Evolutionary conservation across 1,140 invertebrate genomes (phyloP).

Genomic region (Drosophila kanapiae): DNA sequence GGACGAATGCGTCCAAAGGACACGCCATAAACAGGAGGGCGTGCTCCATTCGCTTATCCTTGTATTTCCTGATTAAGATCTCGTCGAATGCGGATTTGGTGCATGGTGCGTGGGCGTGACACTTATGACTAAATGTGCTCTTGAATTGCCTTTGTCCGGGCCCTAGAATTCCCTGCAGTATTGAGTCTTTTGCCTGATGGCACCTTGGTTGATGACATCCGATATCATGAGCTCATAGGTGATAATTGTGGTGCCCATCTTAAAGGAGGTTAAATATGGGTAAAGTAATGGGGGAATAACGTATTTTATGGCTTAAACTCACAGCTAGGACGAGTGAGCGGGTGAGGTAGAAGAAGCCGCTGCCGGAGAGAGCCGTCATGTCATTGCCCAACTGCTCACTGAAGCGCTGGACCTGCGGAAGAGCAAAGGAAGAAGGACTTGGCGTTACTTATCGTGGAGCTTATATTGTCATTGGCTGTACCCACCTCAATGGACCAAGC

Average conservation of each 20-base stretch:
- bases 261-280: constrained; percentile 48
- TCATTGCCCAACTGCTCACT: constrained; percentile 87
- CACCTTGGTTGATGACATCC: constrained; percentile 78
- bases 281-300: too few relatives aligned
- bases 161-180: constrained; percentile 70
- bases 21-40: constrained; percentile 41
- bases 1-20: background rate
- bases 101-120: constrained; percentile 28
- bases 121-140: constrained; percentile 31
- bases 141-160: constrained; percentile 3
- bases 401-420: constrained; percentile 85
- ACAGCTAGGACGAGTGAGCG: constrained; percentile 87
- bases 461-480: too few relatives aligned
- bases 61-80: constrained; percentile 28
- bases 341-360: constrained; percentile 88
- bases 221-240: constrained; percentile 88
- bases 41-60: constrained; percentile 5
- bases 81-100: constrained; percentile 12
- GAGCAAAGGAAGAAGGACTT: too few relatives aligned
- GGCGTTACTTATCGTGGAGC: too few relatives aligned
- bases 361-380: constrained; percentile 87
- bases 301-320: constrained; percentile 5
- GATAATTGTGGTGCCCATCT: constrained; percentile 88
- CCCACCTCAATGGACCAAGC: constrained; percentile 87
- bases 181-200: constrained; percentile 74